These are phyloP conservation scores for Tachyglossus aculeatus DNA, from an alignment of 2,797 vertebrate species.

Conservation along the genomic window DNA sequence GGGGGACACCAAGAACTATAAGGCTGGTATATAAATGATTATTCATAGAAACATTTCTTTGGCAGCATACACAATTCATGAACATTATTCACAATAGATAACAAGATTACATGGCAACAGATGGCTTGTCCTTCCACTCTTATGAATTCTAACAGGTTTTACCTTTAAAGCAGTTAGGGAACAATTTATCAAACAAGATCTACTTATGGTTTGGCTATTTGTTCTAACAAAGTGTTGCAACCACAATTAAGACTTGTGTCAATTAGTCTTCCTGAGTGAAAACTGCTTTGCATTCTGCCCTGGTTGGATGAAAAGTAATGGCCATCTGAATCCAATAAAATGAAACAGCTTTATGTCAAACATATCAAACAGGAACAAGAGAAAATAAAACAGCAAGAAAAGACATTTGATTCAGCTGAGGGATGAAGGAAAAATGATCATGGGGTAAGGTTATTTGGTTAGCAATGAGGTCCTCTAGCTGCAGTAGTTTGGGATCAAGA, in stretches of 20 bases:
- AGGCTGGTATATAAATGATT: too few species aligned
- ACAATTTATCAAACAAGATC: constrained; percentile 27
- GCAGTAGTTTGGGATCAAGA: too few species aligned
- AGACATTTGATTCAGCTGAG: neutral
- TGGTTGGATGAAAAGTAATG: neutral
- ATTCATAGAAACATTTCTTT: neutral
- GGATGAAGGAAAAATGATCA: neutral
- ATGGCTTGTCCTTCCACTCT: neutral
- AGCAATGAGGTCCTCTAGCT: too few species aligned
- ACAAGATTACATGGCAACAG: neutral
- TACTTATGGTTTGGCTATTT: constrained; percentile 7
- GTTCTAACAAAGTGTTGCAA: neutral
- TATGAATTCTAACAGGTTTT: constrained; percentile 7
- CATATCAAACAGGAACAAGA: neutral
- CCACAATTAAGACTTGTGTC: neutral
- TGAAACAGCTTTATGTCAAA: neutral
- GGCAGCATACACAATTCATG: neutral
- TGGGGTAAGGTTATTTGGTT: too few species aligned
- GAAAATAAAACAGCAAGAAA: neutral
- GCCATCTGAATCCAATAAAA: neutral
- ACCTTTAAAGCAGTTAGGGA: neutral
- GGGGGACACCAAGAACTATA: too few species aligned
- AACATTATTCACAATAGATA: neutral
- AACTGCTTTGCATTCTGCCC: neutral
- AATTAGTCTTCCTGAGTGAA: constrained; percentile 3